Evolutionary conservation across 2,797 vertebrate genomes (phyloP).

Genomic region (Hypotaenidia philippensis): DNA sequence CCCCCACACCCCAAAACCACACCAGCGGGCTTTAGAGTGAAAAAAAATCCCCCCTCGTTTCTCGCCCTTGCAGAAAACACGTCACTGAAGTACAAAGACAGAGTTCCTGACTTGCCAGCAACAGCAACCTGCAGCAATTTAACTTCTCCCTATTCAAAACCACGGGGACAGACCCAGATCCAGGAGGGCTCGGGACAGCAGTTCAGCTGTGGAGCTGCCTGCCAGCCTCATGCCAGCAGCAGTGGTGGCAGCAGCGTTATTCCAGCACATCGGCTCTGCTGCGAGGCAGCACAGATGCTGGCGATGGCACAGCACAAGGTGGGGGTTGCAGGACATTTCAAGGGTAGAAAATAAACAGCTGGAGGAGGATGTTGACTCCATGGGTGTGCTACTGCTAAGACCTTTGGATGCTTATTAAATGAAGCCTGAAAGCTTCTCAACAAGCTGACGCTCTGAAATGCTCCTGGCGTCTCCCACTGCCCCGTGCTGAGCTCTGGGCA

Average conservation of each 20-base stretch:
- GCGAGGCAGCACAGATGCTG: conserved; percentile 21
- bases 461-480: background rate
- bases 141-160: background rate
- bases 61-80: background rate
- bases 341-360: conserved; percentile 59
- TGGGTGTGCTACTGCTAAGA: background rate
- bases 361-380: conserved; percentile 27
- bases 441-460: background rate
- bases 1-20: background rate
- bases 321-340: conserved; percentile 53
- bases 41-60: background rate
- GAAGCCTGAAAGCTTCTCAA: conserved; percentile 29
- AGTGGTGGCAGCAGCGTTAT: background rate
- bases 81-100: background rate
- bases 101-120: background rate
- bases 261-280: background rate
- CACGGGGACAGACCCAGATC: background rate
- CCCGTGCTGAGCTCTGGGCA: background rate
- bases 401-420: conserved; percentile 49
- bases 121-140: background rate
- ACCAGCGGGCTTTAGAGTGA: background rate
- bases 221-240: background rate
- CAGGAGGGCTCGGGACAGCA: background rate
- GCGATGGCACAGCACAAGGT: background rate
- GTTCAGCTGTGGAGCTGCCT: background rate